phyloP scores from a whole-genome alignment of 2,113 vertebrate genomes.

The Limanda limanda region DNA sequence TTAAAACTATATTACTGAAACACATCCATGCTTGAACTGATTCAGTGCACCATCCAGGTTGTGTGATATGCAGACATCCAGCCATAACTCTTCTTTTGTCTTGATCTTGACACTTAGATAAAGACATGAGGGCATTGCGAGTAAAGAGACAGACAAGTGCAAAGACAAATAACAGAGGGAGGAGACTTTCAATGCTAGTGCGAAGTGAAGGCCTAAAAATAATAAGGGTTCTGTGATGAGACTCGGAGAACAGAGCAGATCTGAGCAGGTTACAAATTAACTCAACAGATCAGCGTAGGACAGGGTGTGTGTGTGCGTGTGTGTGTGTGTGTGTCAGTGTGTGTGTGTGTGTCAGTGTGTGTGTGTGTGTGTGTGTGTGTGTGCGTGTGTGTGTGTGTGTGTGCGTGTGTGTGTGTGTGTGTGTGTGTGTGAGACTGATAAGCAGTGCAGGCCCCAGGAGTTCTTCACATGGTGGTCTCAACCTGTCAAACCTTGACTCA shows the following conservation, averaged over 20 bases:
- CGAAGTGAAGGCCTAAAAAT: slow-evolving; percentile 66
- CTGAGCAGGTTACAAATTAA: slow-evolving; percentile 66
- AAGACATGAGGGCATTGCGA: slow-evolving; percentile 22
- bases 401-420: slow-evolving; percentile 15
- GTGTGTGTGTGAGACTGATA: slow-evolving; percentile 69
- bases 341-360: slow-evolving; percentile 49
- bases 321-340: slow-evolving; percentile 14
- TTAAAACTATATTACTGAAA: neutral
- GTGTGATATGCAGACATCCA: neutral
- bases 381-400: no score
- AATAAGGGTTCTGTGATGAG: slow-evolving; percentile 53
- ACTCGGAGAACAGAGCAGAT: slow-evolving; percentile 49
- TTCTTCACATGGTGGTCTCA: slow-evolving; percentile 56
- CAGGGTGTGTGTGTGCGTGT: slow-evolving; percentile 34
- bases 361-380: slow-evolving; percentile 58
- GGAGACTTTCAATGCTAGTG: slow-evolving; percentile 28
- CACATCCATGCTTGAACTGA: neutral
- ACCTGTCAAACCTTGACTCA: slow-evolving; percentile 67
- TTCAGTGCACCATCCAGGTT: slow-evolving; percentile 2
- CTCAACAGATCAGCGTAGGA: slow-evolving; percentile 58
- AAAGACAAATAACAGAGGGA: slow-evolving; percentile 31
- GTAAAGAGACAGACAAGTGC: neutral
- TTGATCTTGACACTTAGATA: slow-evolving; percentile 24
- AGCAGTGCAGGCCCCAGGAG: slow-evolving; percentile 47
- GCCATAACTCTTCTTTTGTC: slow-evolving; percentile 16